Evolutionary conservation across 2,888 invertebrate species (phyloP), one percentile per base, ranked within the genome.

Genomic region (Apamea epomidion): DNA sequence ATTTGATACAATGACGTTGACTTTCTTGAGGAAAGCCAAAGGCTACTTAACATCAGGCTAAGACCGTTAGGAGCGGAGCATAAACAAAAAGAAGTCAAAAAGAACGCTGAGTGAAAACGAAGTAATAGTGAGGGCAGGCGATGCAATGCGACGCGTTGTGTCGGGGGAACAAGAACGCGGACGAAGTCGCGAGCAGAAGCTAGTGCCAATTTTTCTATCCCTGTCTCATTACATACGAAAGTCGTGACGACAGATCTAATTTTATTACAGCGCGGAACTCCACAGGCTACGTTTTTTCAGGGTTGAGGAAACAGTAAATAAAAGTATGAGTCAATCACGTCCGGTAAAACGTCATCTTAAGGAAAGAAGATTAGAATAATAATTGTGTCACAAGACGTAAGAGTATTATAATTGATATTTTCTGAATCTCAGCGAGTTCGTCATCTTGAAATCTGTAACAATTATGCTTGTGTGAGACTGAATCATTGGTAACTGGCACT

Each of bases 391-490:
- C 18, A 8, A 16, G 2, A 18, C 16, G 32, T 48, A 16, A 58
- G 16, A 64, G 8, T 32, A 16, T 14, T 10, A 74, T 32, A n/a
- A 76, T 60, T n/a, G 25, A 29, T 48, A 18, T 37, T 42, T 7
- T 42, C 67, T 74, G 64, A 76, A 76, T 74, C 78, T 83, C 74
- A 80, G 76, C 37, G n/a, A 14, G 2, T 76, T n/a, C 16, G 79
- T 85, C 87, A 83, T 74, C 80, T 18, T 75, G 42, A 73, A 78
- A 60, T 73, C 48, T 67, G 45, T 25, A n/a, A 42, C 71, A 72
- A 78, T 62, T 37, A 48, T 21, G 45, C 5, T 29, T 58, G 48
- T 0, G 18, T 1, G 3, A 25, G 16, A 37, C 65, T 86, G 76
- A 83, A 16, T 87, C 80, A 87, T 68, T 37, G 2, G 5, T 64